Conservation (phyloP, 2,113 vertebrate genomes). For the Alethe castanea region DNA sequence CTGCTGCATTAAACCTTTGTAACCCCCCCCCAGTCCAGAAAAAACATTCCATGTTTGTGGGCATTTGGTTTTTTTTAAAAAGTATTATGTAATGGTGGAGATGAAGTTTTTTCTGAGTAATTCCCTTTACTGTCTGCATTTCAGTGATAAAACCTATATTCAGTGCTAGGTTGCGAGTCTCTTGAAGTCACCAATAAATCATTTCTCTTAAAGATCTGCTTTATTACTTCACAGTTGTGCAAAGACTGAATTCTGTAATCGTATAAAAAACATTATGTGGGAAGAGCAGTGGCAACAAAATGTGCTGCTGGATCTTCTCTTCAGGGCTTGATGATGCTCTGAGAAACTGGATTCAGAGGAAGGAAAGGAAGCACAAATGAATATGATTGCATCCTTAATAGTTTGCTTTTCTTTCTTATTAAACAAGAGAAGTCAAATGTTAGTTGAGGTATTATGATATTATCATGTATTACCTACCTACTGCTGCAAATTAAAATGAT, state of each 20-base stretch:
- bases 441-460: neutral
- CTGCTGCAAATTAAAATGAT: neutral
- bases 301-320: neutral
- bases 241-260: neutral
- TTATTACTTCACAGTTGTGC: neutral
- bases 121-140: constrained; percentile 41
- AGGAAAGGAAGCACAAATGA: neutral
- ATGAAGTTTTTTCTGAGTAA: neutral
- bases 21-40: neutral
- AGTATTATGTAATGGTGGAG: neutral
- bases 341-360: neutral
- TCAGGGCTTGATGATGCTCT: neutral
- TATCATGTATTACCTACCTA: neutral
- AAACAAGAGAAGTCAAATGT: neutral
- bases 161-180: neutral
- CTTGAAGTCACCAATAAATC: constrained; percentile 32
- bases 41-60: neutral
- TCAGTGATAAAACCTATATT: constrained; percentile 50
- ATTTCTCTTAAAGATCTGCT: constrained; percentile 37
- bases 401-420: neutral
- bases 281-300: neutral
- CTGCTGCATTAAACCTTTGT: neutral
- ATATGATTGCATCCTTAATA: neutral
- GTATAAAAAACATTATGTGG: neutral
- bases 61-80: neutral